Evolutionary conservation across 2,888 invertebrate genomes (phyloP).

Genomic region (Ichneumon xanthorius): DNA sequence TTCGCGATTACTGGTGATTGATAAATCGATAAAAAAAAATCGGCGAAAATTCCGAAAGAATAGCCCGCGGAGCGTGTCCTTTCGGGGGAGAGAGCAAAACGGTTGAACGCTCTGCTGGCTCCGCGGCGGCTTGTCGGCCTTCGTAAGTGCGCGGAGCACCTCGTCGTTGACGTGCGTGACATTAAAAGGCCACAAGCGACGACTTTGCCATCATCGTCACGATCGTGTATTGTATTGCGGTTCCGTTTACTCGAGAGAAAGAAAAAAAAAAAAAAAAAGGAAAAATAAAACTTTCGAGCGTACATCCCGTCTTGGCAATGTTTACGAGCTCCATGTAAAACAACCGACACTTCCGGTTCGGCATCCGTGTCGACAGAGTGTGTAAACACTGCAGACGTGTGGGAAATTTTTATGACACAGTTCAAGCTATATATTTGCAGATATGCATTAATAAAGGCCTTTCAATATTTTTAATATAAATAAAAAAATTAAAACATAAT

Average conservation of each 20-base stretch:
- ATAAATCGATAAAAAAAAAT: conserved; percentile 7
- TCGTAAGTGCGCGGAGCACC: conserved; percentile 22
- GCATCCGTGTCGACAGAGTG: conserved; percentile 1
- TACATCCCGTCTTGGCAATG: conserved; percentile 12
- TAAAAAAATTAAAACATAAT: not conserved
- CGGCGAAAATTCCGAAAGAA: conserved; percentile 13
- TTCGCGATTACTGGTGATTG: not conserved
- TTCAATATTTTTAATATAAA: no score
- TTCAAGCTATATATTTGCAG: not conserved
- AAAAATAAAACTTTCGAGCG: conserved; percentile 12
- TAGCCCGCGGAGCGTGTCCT: conserved; percentile 10
- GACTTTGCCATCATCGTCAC: not conserved
- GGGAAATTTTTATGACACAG: not conserved
- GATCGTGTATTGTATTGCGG: conserved; percentile 55
- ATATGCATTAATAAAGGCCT: not conserved
- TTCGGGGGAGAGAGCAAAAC: conserved; percentile 18
- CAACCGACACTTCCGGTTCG: conserved; percentile 50
- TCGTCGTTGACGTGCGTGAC: conserved; percentile 47
- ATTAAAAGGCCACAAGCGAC: conserved; percentile 41
- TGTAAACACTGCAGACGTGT: not conserved
- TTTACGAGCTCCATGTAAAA: conserved; percentile 5
- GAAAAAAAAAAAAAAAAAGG: conserved; percentile 3
- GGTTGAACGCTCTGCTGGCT: conserved; percentile 37
- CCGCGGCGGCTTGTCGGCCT: conserved; percentile 1
- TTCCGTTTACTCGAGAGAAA: conserved; percentile 34